phyloP scores from a whole-genome alignment of 2,113 vertebrate genomes.

The Romanogobio albipinnatus region DNA sequence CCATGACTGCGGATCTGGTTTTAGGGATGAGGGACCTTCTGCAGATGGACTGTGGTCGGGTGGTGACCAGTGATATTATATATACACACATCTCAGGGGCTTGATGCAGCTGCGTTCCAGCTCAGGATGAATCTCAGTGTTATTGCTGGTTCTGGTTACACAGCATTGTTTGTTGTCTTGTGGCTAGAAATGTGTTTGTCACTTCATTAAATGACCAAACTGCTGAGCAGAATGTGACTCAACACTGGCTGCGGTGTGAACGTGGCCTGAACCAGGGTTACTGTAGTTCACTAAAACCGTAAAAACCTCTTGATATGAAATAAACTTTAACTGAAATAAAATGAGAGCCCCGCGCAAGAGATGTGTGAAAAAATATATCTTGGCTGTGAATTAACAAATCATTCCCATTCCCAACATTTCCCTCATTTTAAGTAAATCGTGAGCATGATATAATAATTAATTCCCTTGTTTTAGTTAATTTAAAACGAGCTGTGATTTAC shows the following conservation, averaged over 20 bases:
- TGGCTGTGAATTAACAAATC: too few relatives aligned
- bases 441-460: too few relatives aligned
- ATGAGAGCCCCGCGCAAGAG: too few relatives aligned
- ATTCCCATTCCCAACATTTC: too few relatives aligned
- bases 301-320: too few relatives aligned
- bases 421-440: too few relatives aligned
- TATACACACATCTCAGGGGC: background rate
- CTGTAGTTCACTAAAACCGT: too few relatives aligned
- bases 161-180: background rate
- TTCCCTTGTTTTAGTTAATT: too few relatives aligned
- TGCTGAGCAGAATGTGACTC: background rate
- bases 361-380: too few relatives aligned
- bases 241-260: background rate
- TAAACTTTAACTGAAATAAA: too few relatives aligned
- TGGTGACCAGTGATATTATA: too few relatives aligned
- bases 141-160: background rate
- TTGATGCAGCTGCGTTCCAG: background rate
- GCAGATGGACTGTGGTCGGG: background rate
- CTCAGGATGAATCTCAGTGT: background rate
- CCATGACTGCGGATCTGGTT: background rate
- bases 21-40: background rate
- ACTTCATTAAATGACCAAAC: background rate
- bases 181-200: background rate
- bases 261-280: background rate
- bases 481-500: too few relatives aligned